Percentiles rank a stretch among this genome's conserved stretches.
Conservation (phyloP, 2,797 vertebrate species). For the Scleropages formosus region DNA sequence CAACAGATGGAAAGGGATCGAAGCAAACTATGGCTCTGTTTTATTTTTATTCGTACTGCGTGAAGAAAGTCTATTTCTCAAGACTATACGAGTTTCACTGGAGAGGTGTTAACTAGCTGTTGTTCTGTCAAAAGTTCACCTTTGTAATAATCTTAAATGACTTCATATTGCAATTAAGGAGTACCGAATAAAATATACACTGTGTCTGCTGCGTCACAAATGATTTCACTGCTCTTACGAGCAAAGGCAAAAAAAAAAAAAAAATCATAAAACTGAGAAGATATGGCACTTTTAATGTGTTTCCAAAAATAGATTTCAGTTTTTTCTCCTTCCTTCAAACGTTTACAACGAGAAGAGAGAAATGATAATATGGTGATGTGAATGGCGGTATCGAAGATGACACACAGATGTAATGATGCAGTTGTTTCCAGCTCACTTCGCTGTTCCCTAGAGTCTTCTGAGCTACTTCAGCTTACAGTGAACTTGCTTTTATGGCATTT, state of each 20-base stretch:
- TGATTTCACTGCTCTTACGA: neutral
- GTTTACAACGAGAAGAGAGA: neutral
- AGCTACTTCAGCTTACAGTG: neutral
- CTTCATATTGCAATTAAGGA: neutral
- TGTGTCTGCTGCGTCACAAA: neutral
- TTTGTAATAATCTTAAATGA: too few relatives aligned
- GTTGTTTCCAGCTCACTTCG: neutral
- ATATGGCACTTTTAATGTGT: neutral
- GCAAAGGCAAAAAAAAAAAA: constrained; percentile 11
- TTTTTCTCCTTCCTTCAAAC: neutral
- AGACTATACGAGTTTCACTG: too few relatives aligned
- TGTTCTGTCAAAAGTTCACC: too few relatives aligned
- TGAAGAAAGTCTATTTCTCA: too few relatives aligned
- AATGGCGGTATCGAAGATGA: neutral
- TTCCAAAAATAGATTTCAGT: neutral
- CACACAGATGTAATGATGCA: too few relatives aligned
- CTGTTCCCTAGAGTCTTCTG: neutral
- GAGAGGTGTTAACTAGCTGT: too few relatives aligned
- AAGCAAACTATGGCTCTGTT: too few relatives aligned
- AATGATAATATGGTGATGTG: neutral
- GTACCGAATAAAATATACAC: neutral
- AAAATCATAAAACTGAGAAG: neutral
- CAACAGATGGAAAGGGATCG: too few relatives aligned
- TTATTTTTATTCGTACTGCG: too few relatives aligned
- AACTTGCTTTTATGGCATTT: too few relatives aligned